Percentiles rank a stretch among this genome's conserved stretches.
These are phyloP conservation scores for Bambusicola thoracicus DNA, from an alignment of 2,113 vertebrate species.

Conservation along the genomic window DNA sequence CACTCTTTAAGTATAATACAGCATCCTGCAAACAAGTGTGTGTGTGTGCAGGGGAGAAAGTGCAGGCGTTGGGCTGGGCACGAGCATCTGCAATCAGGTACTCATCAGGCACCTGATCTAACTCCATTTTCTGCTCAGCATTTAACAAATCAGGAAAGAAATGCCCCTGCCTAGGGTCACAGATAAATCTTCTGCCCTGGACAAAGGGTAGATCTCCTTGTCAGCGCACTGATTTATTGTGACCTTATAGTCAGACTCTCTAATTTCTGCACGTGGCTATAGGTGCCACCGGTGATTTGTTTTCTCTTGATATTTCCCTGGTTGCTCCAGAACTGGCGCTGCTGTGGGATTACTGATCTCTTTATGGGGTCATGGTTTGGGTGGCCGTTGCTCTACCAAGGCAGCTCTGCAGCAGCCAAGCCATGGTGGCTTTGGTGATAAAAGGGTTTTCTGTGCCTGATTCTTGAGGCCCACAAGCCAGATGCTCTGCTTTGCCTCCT, in stretches of 20 bases:
- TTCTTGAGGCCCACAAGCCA: background rate
- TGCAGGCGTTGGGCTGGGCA: accelerated
- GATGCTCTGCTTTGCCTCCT: background rate
- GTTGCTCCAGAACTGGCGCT: accelerated
- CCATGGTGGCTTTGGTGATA: background rate
- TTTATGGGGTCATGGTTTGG: background rate
- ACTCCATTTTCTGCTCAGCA: constrained; percentile 35
- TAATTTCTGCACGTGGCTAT: constrained; percentile 62
- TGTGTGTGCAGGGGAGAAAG: background rate
- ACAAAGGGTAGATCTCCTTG: constrained; percentile 71
- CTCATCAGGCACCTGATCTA: constrained; percentile 17
- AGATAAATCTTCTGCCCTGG: constrained; percentile 71
- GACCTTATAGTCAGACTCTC: constrained; percentile 71
- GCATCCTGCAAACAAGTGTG: background rate
- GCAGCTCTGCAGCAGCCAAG: background rate
- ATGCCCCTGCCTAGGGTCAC: constrained; percentile 60
- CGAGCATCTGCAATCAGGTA: constrained; percentile 29
- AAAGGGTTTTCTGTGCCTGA: background rate
- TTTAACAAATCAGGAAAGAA: constrained; percentile 70
- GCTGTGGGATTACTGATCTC: background rate
- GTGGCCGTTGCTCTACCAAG: background rate
- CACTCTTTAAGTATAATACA: background rate
- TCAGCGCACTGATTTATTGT: constrained; percentile 71
- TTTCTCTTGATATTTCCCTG: background rate
- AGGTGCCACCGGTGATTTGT: constrained; percentile 39